Conservation (phyloP, 2,888 invertebrate genomes). For the Mamestra brassicae region DNA sequence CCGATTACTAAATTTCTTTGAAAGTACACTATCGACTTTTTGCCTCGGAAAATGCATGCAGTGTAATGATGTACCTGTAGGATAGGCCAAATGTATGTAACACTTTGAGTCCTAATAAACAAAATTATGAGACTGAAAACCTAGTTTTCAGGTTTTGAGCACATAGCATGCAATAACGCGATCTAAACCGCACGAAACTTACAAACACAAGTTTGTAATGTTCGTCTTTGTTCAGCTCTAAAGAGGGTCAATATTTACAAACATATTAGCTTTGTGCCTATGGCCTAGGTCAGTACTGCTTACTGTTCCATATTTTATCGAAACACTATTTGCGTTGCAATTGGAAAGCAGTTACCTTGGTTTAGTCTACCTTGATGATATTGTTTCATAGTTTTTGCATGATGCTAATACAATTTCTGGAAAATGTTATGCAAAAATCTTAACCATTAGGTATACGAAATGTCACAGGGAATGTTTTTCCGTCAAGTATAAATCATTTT, state of each 20-base stretch:
- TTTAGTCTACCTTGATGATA: slow-evolving; percentile 18
- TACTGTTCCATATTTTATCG: slow-evolving; percentile 34
- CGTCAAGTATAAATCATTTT: slow-evolving; percentile 1
- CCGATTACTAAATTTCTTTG: too few relatives aligned
- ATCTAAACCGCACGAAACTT: slow-evolving; percentile 15
- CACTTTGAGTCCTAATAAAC: neutral
- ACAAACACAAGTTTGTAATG: slow-evolving; percentile 31
- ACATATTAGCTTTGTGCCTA: slow-evolving; percentile 42
- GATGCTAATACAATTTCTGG: neutral
- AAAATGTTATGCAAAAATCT: neutral
- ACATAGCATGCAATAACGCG: slow-evolving; percentile 11
- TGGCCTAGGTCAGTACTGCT: slow-evolving; percentile 24
- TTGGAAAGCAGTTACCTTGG: slow-evolving; percentile 23
- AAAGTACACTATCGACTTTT: too few relatives aligned
- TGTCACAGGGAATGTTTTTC: slow-evolving; percentile 1
- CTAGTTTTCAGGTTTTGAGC: neutral
- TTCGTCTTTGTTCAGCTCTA: slow-evolving; percentile 29
- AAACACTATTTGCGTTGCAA: slow-evolving; percentile 30
- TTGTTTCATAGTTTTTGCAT: slow-evolving; percentile 5
- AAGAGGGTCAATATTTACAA: slow-evolving; percentile 36
- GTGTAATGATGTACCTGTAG: neutral
- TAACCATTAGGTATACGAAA: neutral
- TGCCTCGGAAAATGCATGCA: too few relatives aligned
- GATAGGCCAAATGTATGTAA: neutral
- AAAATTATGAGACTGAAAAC: neutral